Conservation (phyloP, 1,140 invertebrate genomes). For the Watersipora subatra region DNA sequence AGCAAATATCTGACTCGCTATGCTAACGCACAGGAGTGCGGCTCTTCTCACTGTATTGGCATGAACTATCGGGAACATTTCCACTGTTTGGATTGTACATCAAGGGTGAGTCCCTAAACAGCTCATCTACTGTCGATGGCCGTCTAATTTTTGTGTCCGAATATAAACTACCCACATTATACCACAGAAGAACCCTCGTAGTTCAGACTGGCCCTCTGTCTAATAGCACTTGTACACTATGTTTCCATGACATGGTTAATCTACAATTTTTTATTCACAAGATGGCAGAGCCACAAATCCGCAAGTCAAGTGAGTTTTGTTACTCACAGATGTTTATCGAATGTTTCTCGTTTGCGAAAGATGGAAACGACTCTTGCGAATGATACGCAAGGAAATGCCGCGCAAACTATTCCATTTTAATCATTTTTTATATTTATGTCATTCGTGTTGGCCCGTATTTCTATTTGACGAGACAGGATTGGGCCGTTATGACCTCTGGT, state of each 20-base stretch:
- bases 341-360: no score
- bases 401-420: no score
- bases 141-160: background rate
- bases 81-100: constrained; percentile 81
- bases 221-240: background rate
- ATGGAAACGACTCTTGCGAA: no score
- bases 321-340: no score
- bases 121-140: background rate
- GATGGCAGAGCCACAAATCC: background rate
- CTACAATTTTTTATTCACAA: background rate
- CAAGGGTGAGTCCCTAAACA: constrained; percentile 38
- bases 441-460: no score
- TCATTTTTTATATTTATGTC: background rate
- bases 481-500: no score
- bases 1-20: background rate
- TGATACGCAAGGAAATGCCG: no score
- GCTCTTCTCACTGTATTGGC: constrained; percentile 63
- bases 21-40: constrained; percentile 58
- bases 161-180: background rate
- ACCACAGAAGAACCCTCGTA: background rate
- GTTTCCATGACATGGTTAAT: background rate
- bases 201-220: background rate
- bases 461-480: no score
- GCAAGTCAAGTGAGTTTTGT: no score
- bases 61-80: constrained; percentile 83